Percentiles rank a stretch among this genome's conserved stretches.
phyloP scores from a whole-genome alignment of 2,888 invertebrate species.

The Pediacus dermestoides region DNA sequence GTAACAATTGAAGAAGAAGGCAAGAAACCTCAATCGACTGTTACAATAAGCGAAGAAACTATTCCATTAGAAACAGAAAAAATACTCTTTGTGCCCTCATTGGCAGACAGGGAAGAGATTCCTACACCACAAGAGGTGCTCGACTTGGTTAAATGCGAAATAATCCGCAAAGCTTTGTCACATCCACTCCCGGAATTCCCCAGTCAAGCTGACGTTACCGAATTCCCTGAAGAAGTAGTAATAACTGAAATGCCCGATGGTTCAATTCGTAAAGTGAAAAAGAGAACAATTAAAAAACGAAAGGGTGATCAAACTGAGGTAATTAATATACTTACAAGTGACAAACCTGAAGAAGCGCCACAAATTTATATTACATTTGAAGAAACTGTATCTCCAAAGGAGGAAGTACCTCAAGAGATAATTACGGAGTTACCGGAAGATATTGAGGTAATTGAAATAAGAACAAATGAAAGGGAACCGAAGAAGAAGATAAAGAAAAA shows the following conservation, averaged over 20 bases:
- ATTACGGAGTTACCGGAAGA: constrained; percentile 44
- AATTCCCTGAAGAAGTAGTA: constrained; percentile 41
- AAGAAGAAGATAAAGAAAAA: constrained; percentile 46
- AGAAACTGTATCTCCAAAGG: constrained; percentile 33
- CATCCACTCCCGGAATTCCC: constrained; percentile 36
- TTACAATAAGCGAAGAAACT: constrained; percentile 23
- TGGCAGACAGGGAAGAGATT: constrained; percentile 37
- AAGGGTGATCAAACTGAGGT: constrained; percentile 45
- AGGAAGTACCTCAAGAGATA: constrained; percentile 32
- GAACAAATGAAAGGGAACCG: constrained; percentile 44
- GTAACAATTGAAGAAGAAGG: constrained; percentile 37
- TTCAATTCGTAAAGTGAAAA: constrained; percentile 32
- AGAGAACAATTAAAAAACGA: constrained; percentile 37
- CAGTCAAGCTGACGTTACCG: constrained; percentile 33
- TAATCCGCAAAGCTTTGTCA: constrained; percentile 39
- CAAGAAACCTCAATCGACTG: constrained; percentile 34
- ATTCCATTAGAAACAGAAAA: constrained; percentile 19
- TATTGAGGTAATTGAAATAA: constrained; percentile 47
- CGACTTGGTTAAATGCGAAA: constrained; percentile 39
- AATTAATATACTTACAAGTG: constrained; percentile 49
- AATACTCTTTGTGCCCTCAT: constrained; percentile 42
- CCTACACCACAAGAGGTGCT: constrained; percentile 35
- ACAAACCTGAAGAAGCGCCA: constrained; percentile 36
- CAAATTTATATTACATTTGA: constrained; percentile 33
- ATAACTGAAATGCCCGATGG: constrained; percentile 38